phyloP scores from a whole-genome alignment of 2,113 vertebrate species.

The Corynorhinus townsendii region DNA sequence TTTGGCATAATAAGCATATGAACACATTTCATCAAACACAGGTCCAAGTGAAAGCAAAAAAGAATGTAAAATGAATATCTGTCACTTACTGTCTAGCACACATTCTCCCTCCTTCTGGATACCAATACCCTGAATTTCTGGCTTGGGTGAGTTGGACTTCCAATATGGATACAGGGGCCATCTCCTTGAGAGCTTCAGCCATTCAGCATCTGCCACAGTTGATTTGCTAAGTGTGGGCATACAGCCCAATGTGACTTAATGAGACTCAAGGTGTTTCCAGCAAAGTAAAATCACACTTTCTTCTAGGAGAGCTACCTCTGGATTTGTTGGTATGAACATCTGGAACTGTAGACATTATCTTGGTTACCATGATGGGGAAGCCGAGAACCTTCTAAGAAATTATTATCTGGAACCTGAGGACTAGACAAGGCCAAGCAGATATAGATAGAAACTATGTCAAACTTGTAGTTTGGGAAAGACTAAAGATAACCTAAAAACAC shows the following conservation, averaged over 20 bases:
- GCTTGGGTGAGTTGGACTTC: not conserved
- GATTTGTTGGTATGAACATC: not conserved
- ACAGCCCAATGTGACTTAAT: not conserved
- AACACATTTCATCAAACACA: not conserved
- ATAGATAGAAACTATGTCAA: not conserved
- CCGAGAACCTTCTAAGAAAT: not conserved
- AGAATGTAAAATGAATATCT: not conserved
- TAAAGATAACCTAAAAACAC: not conserved
- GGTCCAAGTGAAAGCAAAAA: not conserved
- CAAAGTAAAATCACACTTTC: not conserved
- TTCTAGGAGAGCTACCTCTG: not conserved
- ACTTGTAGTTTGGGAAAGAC: not conserved
- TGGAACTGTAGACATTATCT: not conserved
- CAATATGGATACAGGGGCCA: not conserved
- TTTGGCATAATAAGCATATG: not conserved
- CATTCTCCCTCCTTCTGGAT: not conserved
- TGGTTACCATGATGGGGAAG: not conserved
- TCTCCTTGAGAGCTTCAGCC: not conserved
- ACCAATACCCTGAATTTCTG: not conserved
- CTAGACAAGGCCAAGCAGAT: not conserved
- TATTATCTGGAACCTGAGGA: not conserved
- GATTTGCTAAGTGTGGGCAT: not conserved
- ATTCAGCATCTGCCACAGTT: too few species aligned
- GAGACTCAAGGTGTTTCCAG: not conserved
- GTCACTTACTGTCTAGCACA: not conserved